phyloP scores from a whole-genome alignment of 2,113 vertebrate species.

The Phoxinus phoxinus region DNA sequence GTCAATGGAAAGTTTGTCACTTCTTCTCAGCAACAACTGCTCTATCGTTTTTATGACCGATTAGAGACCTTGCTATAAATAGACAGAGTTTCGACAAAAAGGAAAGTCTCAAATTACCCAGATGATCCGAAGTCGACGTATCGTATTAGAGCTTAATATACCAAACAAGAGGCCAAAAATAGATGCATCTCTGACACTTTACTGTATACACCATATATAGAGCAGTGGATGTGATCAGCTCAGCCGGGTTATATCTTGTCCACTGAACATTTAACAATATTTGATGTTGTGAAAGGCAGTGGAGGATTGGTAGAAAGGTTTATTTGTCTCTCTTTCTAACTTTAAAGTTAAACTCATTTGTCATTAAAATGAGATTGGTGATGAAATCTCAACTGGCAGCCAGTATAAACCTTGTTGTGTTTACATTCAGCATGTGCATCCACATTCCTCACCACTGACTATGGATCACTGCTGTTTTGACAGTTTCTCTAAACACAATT shows the following conservation, averaged over 20 bases:
- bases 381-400: slow-evolving; percentile 2
- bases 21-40: slow-evolving; percentile 57
- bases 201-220: slow-evolving; percentile 33
- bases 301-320: neutral
- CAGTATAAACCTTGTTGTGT: slow-evolving; percentile 11
- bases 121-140: slow-evolving; percentile 39
- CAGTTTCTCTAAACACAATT: slow-evolving; percentile 42
- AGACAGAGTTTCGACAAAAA: slow-evolving; percentile 59
- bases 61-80: slow-evolving; percentile 60
- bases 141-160: slow-evolving; percentile 53
- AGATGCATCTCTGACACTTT: slow-evolving; percentile 40
- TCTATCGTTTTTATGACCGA: slow-evolving; percentile 57
- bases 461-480: slow-evolving; percentile 33
- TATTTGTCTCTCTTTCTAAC: neutral
- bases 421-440: slow-evolving; percentile 24
- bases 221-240: slow-evolving; percentile 8
- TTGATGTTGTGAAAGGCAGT: neutral
- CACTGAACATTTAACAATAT: neutral
- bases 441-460: neutral
- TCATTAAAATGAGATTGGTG: slow-evolving; percentile 7
- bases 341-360: neutral
- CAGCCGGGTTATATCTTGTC: neutral
- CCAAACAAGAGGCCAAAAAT: slow-evolving; percentile 51
- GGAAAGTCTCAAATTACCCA: slow-evolving; percentile 56
- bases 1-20: slow-evolving; percentile 60